A percentile compares a stretch with the other conserved stretches of the same genome.
These are phyloP conservation scores for Aplidium turbinatum DNA, from an alignment of 23 tunicate genomes.

Conservation along the genomic window DNA sequence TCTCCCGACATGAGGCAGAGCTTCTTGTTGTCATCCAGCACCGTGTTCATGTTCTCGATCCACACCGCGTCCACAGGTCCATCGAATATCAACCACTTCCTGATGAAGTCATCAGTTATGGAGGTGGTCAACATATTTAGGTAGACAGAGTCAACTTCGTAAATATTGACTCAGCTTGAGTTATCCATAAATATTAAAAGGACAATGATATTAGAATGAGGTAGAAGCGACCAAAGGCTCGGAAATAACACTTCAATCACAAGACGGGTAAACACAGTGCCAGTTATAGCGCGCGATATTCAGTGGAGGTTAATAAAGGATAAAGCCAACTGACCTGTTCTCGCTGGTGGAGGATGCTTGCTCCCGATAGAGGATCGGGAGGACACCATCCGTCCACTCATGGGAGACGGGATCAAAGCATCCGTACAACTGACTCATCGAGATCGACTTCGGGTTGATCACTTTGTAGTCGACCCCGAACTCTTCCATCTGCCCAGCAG, in stretches of 20 bases:
- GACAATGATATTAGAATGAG: too few species aligned
- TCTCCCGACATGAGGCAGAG: constrained; percentile 97
- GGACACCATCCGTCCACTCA: constrained; percentile 97
- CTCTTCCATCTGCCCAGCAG: constrained; percentile 77
- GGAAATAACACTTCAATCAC: too few species aligned
- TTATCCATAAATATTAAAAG: too few species aligned
- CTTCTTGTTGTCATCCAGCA: constrained; percentile 93
- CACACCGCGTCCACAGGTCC: constrained; percentile 99
- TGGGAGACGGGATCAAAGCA: constrained; percentile 94
- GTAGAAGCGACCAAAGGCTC: too few species aligned
- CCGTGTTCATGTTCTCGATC: constrained; percentile 99
- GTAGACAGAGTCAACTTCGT: too few species aligned
- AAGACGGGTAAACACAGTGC: too few species aligned
- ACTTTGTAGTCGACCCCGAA: constrained; percentile 81
- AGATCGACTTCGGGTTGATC: constrained; percentile 90
- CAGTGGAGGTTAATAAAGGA: too few species aligned
- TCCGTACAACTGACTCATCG: constrained; percentile 91
- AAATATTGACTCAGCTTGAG: too few species aligned
- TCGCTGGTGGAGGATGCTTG: constrained; percentile 91
- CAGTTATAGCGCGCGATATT: too few species aligned
- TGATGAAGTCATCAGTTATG: neutral
- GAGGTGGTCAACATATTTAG: neutral
- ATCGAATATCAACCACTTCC: constrained; percentile 93
- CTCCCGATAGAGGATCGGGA: constrained; percentile 91
- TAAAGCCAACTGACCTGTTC: constrained; percentile 74